phyloP scores from a whole-genome alignment of 2,113 vertebrate species.

The Pollachius pollachius region DNA sequence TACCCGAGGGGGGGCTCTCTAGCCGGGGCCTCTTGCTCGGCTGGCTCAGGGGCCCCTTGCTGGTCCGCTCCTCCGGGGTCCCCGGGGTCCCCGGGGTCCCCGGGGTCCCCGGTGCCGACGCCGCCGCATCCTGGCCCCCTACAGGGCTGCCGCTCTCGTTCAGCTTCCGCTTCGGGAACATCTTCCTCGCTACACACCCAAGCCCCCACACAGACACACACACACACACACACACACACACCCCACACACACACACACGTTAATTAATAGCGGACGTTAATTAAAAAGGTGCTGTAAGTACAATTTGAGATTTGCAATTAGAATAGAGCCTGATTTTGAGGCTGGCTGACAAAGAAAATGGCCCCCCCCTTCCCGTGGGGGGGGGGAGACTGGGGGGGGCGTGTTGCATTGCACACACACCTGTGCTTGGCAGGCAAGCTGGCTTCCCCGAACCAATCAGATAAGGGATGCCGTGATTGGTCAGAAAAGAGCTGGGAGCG shows the following conservation, averaged over 20 bases:
- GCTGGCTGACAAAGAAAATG: no score
- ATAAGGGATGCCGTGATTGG: no score
- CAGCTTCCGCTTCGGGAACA: slow-evolving; percentile 81
- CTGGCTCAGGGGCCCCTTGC: slow-evolving; percentile 46
- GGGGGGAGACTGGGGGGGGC: no score
- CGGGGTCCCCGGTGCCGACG: not conserved
- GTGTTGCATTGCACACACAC: no score
- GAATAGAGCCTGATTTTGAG: no score
- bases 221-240: not conserved
- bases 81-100: slow-evolving; percentile 24
- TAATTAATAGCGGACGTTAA: not conserved
- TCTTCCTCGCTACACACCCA: slow-evolving; percentile 82
- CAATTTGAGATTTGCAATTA: no score
- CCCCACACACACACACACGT: not conserved
- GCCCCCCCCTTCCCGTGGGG: no score
- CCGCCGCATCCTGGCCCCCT: slow-evolving; percentile 23
- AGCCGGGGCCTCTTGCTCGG: slow-evolving; percentile 56
- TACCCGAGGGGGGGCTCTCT: slow-evolving; percentile 8
- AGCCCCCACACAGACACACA: slow-evolving; percentile 10
- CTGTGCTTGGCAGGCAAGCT: no score
- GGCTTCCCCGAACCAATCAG: no score
- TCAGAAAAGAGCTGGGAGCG: no score
- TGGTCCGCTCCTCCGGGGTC: slow-evolving; percentile 30
- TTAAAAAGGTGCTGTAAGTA: not conserved
- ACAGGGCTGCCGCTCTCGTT: slow-evolving; percentile 42